A percentile compares a stretch with the other conserved stretches of the same genome.
Conservation (phyloP, 2,888 invertebrate genomes). For the Euspilapteryx auroguttella region DNA sequence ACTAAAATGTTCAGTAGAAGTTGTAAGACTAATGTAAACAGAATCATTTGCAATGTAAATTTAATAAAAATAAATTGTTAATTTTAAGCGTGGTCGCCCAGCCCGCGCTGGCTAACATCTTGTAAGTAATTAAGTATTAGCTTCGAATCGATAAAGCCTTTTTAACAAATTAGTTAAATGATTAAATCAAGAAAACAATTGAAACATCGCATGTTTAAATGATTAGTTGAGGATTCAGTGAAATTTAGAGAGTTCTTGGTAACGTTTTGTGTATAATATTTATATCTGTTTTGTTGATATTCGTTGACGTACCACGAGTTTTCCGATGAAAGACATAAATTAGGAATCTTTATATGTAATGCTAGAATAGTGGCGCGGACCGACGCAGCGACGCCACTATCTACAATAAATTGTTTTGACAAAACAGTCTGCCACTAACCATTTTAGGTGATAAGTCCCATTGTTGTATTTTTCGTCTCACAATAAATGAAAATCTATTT, state of each 20-base stretch:
- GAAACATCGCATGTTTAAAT: conserved; percentile 52
- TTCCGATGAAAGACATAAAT: conserved; percentile 58
- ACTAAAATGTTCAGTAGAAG: no score
- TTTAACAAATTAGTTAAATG: conserved; percentile 49
- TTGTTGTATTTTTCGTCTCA: conserved; percentile 63
- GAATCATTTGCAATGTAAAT: no score
- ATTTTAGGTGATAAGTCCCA: conserved; percentile 60
- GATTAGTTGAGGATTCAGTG: conserved; percentile 52
- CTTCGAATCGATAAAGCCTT: conserved; percentile 60
- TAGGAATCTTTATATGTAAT: conserved; percentile 25
- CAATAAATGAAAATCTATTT: conserved; percentile 63
- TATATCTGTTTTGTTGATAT: conserved; percentile 46
- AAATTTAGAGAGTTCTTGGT: conserved; percentile 43
- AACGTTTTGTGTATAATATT: conserved; percentile 48
- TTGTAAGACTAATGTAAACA: no score
- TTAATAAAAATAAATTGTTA: no score
- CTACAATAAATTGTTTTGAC: conserved; percentile 40
- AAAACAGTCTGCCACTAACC: conserved; percentile 59
- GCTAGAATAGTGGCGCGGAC: conserved; percentile 14
- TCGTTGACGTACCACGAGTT: conserved; percentile 46
- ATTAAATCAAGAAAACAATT: conserved; percentile 47
- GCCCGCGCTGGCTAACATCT: no score
- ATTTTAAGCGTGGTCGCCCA: no score
- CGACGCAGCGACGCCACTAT: conserved; percentile 7
- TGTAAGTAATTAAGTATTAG: conserved; percentile 61